Percentiles rank a stretch among this genome's conserved stretches.
Conservation (phyloP, 2,113 vertebrate species). For the Himantopus leucocephalus region DNA sequence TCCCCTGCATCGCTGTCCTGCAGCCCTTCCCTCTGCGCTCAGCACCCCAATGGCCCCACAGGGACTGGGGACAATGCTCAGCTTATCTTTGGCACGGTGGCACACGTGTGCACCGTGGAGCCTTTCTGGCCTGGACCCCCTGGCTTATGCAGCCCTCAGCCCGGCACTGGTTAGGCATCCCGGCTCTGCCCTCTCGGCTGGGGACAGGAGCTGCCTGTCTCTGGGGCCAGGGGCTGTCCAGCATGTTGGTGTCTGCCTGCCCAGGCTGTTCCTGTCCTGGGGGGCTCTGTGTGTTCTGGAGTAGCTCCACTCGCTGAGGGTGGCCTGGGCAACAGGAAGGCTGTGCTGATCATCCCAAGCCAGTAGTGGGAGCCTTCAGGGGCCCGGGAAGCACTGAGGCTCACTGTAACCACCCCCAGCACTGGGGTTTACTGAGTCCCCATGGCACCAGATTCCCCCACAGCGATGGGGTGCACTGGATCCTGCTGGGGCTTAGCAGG, state of each 20-base stretch:
- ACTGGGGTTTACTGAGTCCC: accelerated
- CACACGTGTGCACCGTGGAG: accelerated
- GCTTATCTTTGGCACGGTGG: neutral
- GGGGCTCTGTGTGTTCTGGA: accelerated
- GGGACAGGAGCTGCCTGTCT: neutral
- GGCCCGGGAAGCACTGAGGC: neutral
- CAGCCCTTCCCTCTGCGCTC: accelerated
- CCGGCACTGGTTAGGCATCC: accelerated
- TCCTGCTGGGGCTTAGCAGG: neutral
- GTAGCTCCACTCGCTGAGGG: neutral
- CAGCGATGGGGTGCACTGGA: neutral
- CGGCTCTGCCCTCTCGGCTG: neutral
- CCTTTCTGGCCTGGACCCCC: neutral
- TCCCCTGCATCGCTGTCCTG: neutral
- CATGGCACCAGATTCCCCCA: accelerated
- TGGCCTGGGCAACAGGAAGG: neutral
- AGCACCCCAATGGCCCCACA: accelerated
- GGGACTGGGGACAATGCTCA: neutral
- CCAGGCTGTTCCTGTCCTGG: neutral
- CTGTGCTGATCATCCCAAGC: accelerated
- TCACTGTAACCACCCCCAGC: neutral
- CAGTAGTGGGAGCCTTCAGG: neutral
- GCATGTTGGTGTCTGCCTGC: neutral
- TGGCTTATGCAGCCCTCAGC: neutral
- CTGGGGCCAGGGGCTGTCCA: accelerated